Evolutionary conservation across 2,888 invertebrate species (phyloP).

Genomic region (Amiota mariae): DNA sequence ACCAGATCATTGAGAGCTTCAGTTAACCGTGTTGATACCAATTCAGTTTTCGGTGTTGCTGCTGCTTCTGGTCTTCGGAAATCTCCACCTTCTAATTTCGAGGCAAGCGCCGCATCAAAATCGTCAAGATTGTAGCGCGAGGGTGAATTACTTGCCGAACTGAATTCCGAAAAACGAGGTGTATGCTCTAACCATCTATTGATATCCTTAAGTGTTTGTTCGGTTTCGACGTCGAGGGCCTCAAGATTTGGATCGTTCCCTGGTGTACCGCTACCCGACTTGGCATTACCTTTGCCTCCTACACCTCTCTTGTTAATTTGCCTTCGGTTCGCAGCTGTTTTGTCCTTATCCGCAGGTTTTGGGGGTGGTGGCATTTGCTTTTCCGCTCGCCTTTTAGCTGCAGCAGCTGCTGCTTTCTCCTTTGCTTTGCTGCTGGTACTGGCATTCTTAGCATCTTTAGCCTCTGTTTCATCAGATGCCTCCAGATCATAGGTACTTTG

Average conservation of each 20-base stretch:
- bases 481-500: no score
- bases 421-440: conserved; percentile 38
- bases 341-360: conserved; percentile 57
- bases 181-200: conserved; percentile 92
- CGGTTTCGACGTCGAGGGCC: conserved; percentile 81
- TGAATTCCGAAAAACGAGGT: conserved; percentile 83
- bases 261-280: conserved; percentile 28
- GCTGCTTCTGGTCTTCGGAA: conserved; percentile 74
- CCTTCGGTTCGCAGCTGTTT: conserved; percentile 33
- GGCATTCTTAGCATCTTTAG: conserved; percentile 53
- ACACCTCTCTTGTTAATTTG: conserved; percentile 7
- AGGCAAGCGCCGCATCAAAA: conserved; percentile 74
- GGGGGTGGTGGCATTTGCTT: conserved; percentile 60
- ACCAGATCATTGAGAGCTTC: conserved; percentile 75
- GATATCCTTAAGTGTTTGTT: conserved; percentile 83
- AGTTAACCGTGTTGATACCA: conserved; percentile 73
- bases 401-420: conserved; percentile 58
- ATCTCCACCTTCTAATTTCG: conserved; percentile 73
- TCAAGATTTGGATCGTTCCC: conserved; percentile 76
- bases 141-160: conserved; percentile 86
- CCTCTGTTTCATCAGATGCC: conserved; percentile 20
- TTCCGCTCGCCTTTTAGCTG: conserved; percentile 60
- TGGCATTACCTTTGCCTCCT: conserved; percentile 41
- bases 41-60: conserved; percentile 70
- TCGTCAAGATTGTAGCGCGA: conserved; percentile 81